Conservation (phyloP, 2,113 vertebrate genomes). For the Rhinichthys klamathensis region DNA sequence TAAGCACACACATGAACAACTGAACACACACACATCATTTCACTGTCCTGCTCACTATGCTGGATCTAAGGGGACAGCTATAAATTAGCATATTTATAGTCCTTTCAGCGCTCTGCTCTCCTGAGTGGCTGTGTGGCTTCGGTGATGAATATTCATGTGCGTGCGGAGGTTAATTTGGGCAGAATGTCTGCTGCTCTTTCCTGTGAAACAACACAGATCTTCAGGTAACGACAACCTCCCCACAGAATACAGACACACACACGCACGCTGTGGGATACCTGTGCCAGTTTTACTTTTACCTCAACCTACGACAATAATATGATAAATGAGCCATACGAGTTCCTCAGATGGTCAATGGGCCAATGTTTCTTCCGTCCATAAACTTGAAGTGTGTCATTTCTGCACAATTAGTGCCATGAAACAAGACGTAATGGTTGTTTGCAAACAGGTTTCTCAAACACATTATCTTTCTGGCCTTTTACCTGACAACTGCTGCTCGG, state of each 20-base stretch:
- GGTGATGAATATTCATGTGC: slow-evolving; percentile 70
- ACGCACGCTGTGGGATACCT: neutral
- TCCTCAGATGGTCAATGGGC: slow-evolving; percentile 20
- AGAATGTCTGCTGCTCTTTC: slow-evolving; percentile 56
- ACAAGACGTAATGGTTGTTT: neutral
- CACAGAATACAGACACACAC: slow-evolving; percentile 3
- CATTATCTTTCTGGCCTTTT: neutral
- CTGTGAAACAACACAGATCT: slow-evolving; percentile 43
- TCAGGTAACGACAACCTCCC: slow-evolving; percentile 42
- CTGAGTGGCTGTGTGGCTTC: slow-evolving; percentile 43
- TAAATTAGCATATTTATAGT: slow-evolving; percentile 50
- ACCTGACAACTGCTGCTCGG: too few species aligned
- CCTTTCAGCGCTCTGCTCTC: slow-evolving; percentile 40
- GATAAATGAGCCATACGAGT: neutral
- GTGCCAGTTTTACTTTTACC: slow-evolving; percentile 26
- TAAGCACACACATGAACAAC: slow-evolving; percentile 22
- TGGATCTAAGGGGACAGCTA: slow-evolving; percentile 18
- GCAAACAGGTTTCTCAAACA: slow-evolving; percentile 2
- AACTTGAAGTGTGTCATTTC: neutral
- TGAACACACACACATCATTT: slow-evolving; percentile 1
- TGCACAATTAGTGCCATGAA: neutral
- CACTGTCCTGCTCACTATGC: slow-evolving; percentile 23
- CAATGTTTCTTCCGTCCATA: neutral
- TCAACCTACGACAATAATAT: slow-evolving; percentile 1
- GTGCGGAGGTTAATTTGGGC: slow-evolving; percentile 61